Evolutionary conservation across 2,888 invertebrate genomes (phyloP), one percentile per base, ranked within the genome.

Genomic region (Caenorhabditis plicata): DNA sequence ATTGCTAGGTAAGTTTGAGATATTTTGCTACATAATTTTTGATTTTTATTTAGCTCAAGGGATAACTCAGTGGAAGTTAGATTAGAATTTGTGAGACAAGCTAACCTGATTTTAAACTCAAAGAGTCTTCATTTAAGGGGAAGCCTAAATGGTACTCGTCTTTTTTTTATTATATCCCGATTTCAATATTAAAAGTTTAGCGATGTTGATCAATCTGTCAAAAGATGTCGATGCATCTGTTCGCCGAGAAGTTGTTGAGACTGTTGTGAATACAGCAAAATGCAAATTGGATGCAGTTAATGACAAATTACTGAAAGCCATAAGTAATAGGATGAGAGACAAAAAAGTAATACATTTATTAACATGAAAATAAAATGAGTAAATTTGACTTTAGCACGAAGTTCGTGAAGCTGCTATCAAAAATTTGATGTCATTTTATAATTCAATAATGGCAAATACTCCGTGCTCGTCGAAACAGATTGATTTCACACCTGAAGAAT

Each of bases 241-340:
- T 17, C 53, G 70, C 2, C 27, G 41, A 17, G 40, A 40, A 15
- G 61, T 65, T 0, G 35, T 70, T 11, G 11, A 38, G 1, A 45
- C 43, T 2, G 57, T 58, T 1, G 49, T 45, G 1, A 45, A 55
- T 17, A 56, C 65, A 5, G 67, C 70, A 3, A 57, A 58, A 47
- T 32, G 31, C n/a, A 63, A 54, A 45, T 38, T 70, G 9, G 70
- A 70, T 29, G 60, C 57, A 4, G 52, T 70, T n/a, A 70, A 63
- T 45, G 70, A 70, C 22, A 48, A 48, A n/a, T 32, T 70, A 32
- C 51, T 70, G 11, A 50, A 43, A 39, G 35, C 39, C 9, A 65
- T 64, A 33, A 56, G 56, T 11, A 54, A 57, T 8, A 43, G 61
- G 27, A 48, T 70, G 46, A 33, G 33, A 2, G 70, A 70, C 33